Evolutionary conservation across 2,888 invertebrate genomes (phyloP), one percentile per base, ranked within the genome.

Genomic region (Apeira syringaria): DNA sequence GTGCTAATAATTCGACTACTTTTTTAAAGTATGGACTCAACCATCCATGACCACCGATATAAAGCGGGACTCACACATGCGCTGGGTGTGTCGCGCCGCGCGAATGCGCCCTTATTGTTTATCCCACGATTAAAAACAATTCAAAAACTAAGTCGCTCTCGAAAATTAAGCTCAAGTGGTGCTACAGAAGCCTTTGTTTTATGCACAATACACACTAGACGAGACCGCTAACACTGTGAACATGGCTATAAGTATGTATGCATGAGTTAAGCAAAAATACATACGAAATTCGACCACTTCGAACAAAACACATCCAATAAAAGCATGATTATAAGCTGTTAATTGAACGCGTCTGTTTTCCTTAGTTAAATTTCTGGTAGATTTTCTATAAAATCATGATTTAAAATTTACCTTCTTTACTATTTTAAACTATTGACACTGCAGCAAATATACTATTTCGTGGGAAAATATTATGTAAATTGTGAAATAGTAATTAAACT

Each of bases 61-160:
- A 48, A 50, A 45, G 47, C 45, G 47, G 52, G 53, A 51, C 44
- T 59, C 68, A 65, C 80, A 83, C 82, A 84, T 83, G 83, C 68
- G 62, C 58, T 56, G 75, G 86, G 87, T 80, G 86, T 80, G 82
- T 73, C 79, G 66, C 53, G 62, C 47, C 65, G 78, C 80, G 59
- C 78, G 67, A 75, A 56, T 76, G 80, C 77, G 61, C 75, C 71
- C 80, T 64, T 61, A 83, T 88, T 89, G 86, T 88, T 87, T 88
- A 89, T 88, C 85, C 86, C 86, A 84, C 89, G 89, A 88, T 88
- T 88, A 87, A 81, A 80, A 82, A 79, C 81, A 84, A 86, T 86
- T 87, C 86, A 84, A 86, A 52, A 50, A 85, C 87, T 88, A 88
- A 87, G 83, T 80, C 85, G 79, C 80, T 78, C 87, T 88, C 81